phyloP scores from a whole-genome alignment of 2,113 vertebrate species.

The Notothenia coriiceps region DNA sequence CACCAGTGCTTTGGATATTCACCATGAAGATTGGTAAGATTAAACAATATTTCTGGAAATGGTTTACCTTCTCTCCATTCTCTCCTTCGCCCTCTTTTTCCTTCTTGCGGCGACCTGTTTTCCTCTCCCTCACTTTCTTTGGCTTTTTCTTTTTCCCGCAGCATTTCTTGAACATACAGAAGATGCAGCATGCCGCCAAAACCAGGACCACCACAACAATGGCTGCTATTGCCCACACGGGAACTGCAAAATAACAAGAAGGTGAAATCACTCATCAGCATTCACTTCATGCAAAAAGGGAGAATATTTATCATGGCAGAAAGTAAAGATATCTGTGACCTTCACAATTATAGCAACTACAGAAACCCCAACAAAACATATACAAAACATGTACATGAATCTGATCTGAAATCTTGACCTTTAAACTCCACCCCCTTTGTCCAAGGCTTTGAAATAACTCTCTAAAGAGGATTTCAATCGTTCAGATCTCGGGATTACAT shows the following conservation, averaged over 20 bases:
- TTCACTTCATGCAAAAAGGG: not conserved
- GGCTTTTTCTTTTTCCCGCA: slow-evolving; percentile 86
- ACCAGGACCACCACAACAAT: slow-evolving; percentile 84
- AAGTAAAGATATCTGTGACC: not conserved
- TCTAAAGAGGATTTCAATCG: slow-evolving; percentile 16
- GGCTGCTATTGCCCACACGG: slow-evolving; percentile 88
- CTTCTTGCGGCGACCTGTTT: slow-evolving; percentile 83
- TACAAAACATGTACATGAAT: not conserved
- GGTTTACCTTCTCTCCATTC: slow-evolving; percentile 71
- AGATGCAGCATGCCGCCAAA: slow-evolving; percentile 85
- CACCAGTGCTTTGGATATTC: not conserved
- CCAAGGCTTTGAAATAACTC: not conserved
- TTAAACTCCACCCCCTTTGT: not conserved
- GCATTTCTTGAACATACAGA: slow-evolving; percentile 88
- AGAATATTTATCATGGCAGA: not conserved
- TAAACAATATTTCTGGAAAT: not conserved
- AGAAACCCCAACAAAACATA: not conserved
- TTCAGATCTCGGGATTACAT: slow-evolving; percentile 17
- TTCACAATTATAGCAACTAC: not conserved
- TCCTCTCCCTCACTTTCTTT: slow-evolving; percentile 88
- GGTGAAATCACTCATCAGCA: not conserved
- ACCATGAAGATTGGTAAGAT: slow-evolving; percentile 16
- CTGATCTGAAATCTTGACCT: not conserved
- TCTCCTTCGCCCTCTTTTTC: slow-evolving; percentile 72
- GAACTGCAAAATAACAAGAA: slow-evolving; percentile 79